Evolutionary conservation across 1,140 invertebrate species (phyloP).

Genomic region (Orchestia grillus): DNA sequence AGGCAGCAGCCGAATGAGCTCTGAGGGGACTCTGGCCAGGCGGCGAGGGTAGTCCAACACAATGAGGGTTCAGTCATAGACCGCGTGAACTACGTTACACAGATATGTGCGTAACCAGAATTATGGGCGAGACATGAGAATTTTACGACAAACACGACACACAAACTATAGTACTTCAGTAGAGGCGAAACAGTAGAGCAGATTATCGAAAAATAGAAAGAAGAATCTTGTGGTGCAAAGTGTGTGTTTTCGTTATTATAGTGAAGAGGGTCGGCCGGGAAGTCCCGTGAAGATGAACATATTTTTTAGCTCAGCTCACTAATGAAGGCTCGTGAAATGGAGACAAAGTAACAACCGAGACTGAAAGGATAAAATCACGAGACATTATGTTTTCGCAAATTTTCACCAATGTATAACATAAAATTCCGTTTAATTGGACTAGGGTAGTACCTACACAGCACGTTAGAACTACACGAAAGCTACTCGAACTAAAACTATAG

Average conservation of each 20-base stretch:
- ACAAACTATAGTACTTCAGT: background rate
- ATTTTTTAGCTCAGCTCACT: too few species aligned
- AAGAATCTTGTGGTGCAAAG: too few species aligned
- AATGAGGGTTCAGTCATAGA: constrained; percentile 6
- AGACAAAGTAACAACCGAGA: background rate
- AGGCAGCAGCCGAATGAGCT: background rate
- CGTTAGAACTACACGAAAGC: background rate
- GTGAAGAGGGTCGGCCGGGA: too few species aligned
- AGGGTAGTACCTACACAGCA: background rate
- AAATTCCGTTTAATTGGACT: background rate
- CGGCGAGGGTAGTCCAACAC: background rate
- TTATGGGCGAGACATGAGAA: background rate
- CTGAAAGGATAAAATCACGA: background rate
- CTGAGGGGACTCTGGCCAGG: background rate
- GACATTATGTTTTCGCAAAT: background rate
- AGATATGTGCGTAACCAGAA: background rate
- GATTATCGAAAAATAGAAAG: too few species aligned
- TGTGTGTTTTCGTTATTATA: too few species aligned
- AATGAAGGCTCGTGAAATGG: background rate
- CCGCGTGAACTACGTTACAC: background rate
- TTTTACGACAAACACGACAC: background rate
- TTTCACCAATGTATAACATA: background rate
- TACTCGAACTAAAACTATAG: too few species aligned
- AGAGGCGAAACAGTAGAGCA: background rate
- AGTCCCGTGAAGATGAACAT: too few species aligned